A percentile compares a stretch with the other conserved stretches of the same genome.
These are phyloP conservation scores for Embidobia sp. DNA, from an alignment of 2,888 invertebrate genomes.

Conservation along the genomic window DNA sequence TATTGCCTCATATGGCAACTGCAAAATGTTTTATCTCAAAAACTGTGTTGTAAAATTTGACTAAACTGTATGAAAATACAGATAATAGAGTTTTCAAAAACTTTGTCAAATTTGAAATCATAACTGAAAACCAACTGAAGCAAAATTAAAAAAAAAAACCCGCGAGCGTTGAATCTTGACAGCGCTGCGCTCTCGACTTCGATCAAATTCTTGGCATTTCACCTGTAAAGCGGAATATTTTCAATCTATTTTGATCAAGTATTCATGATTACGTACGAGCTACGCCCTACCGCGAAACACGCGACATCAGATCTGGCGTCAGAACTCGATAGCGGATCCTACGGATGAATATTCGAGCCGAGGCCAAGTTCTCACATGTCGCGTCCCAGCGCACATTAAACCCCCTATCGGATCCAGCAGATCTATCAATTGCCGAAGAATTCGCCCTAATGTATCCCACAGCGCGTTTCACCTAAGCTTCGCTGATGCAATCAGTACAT, in stretches of 20 bases:
- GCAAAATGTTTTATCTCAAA: too few species aligned
- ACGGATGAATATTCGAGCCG: conserved; percentile 13
- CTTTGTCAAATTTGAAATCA: too few species aligned
- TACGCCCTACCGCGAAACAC: conserved; percentile 3
- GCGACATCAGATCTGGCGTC: conserved; percentile 18
- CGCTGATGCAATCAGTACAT: conserved; percentile 52
- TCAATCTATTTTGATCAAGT: conserved; percentile 8
- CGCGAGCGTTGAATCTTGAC: too few species aligned
- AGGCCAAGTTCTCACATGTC: conserved; percentile 3
- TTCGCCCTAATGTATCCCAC: conserved; percentile 32
- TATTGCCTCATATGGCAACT: too few species aligned
- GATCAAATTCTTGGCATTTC: too few species aligned
- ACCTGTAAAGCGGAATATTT: too few species aligned
- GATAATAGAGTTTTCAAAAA: too few species aligned
- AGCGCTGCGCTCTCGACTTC: too few species aligned
- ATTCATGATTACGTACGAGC: conserved; percentile 7
- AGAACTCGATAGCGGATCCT: conserved; percentile 30
- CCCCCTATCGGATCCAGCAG: conserved; percentile 33
- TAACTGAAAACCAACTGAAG: too few species aligned
- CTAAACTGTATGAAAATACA: too few species aligned
- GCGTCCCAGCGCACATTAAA: conserved; percentile 25
- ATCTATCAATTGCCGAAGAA: conserved; percentile 48
- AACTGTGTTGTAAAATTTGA: too few species aligned
- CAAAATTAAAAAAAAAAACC: too few species aligned
- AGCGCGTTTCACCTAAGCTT: conserved; percentile 5